Evolutionary conservation across 1,140 invertebrate genomes (phyloP).

Genomic region (Scylla paramamosain): DNA sequence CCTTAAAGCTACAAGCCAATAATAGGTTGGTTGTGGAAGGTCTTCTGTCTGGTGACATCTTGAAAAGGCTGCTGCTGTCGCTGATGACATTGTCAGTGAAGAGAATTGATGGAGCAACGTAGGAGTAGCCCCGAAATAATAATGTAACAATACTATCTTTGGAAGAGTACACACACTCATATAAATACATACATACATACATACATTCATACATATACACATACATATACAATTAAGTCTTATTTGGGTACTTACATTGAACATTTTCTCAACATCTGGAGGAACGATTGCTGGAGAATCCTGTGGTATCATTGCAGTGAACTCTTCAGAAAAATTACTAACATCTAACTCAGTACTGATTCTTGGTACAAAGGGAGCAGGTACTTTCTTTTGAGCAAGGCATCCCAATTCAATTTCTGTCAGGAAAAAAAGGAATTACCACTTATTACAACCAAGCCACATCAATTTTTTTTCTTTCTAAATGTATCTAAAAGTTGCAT

Average conservation of each 20-base stretch:
- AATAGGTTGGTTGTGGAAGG: too few relatives aligned
- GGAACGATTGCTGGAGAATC: slow-evolving; percentile 95
- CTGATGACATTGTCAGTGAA: slow-evolving; percentile 86
- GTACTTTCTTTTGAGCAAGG: slow-evolving; percentile 86
- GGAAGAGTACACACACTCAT: neutral
- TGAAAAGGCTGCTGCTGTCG: too few relatives aligned
- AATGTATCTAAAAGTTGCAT: too few relatives aligned
- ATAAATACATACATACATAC: too few relatives aligned
- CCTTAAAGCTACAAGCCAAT: too few relatives aligned
- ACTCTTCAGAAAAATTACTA: slow-evolving; percentile 97
- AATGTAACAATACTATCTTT: neutral
- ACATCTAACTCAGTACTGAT: slow-evolving; percentile 93
- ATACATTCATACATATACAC: neutral
- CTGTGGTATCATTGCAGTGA: slow-evolving; percentile 92
- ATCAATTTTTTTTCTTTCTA: too few relatives aligned
- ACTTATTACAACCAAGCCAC: too few relatives aligned
- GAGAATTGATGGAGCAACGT: slow-evolving; percentile 94
- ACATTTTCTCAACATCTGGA: slow-evolving; percentile 90
- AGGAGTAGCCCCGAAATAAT: slow-evolving; percentile 90
- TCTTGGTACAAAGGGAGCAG: slow-evolving; percentile 90
- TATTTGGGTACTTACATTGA: slow-evolving; percentile 83
- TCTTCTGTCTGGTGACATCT: too few relatives aligned
- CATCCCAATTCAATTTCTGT: slow-evolving; percentile 87
- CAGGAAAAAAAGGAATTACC: slow-evolving; percentile 43
- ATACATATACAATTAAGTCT: neutral